Conservation (phyloP, 92 coral and sea anemone genomes). For the Zoanthus sociatus region DNA sequence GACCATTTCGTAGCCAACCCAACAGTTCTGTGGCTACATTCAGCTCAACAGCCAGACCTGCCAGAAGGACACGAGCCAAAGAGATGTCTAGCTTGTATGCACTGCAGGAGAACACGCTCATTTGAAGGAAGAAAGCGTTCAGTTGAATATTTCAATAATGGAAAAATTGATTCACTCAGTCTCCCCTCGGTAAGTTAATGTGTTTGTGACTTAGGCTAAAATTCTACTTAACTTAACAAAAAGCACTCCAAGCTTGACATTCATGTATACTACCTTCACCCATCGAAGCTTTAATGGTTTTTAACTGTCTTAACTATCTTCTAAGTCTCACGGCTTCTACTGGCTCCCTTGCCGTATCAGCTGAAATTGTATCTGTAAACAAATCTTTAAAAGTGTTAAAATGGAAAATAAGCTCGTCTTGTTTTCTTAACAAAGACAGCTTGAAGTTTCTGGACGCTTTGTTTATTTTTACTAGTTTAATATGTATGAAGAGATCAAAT, state of each 20-base stretch:
- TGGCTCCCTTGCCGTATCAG: too few relatives aligned
- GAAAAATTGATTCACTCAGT: conserved; percentile 32
- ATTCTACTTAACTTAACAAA: background rate
- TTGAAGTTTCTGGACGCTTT: too few relatives aligned
- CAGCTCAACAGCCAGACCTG: conserved; percentile 42
- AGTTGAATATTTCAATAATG: conserved; percentile 54
- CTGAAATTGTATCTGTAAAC: too few relatives aligned
- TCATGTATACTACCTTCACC: too few relatives aligned
- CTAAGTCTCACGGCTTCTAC: too few relatives aligned
- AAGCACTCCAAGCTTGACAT: background rate
- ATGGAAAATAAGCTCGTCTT: too few relatives aligned
- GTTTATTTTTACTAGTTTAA: too few relatives aligned
- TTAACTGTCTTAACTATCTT: too few relatives aligned
- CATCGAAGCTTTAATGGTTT: background rate
- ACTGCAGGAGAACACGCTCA: conserved; percentile 66
- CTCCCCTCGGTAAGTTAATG: conserved; percentile 35
- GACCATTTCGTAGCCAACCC: conserved; percentile 87
- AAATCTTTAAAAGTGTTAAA: too few relatives aligned
- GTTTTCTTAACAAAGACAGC: too few relatives aligned
- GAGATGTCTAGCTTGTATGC: conserved; percentile 92
- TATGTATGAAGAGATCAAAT: too few relatives aligned
- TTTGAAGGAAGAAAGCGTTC: conserved; percentile 78
- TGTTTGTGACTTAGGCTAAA: too few relatives aligned
- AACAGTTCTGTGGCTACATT: conserved; percentile 40
- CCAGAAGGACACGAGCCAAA: conserved; percentile 78